Percentiles rank a stretch among this genome's conserved stretches.
These are phyloP conservation scores for Teleogryllus oceanicus DNA, from an alignment of 2,888 invertebrate genomes.

Conservation along the genomic window DNA sequence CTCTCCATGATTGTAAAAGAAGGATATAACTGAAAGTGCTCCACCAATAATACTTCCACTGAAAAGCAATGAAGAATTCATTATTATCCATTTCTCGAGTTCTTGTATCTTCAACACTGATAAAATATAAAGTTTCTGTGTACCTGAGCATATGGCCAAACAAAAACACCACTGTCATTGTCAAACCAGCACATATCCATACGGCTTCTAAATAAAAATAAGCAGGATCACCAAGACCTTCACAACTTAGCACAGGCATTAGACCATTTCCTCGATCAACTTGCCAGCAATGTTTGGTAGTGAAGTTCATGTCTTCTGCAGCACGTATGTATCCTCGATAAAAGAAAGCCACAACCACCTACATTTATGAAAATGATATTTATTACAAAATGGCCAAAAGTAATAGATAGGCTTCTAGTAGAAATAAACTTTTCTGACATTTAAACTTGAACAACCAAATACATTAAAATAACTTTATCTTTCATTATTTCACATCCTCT, in stretches of 20 bases:
- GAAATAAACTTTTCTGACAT: too few species aligned
- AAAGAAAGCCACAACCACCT: constrained; percentile 50
- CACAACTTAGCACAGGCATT: constrained; percentile 66
- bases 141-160: constrained; percentile 66
- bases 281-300: constrained; percentile 52
- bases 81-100: not conserved
- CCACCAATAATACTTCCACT: constrained; percentile 73
- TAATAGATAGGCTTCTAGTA: too few species aligned
- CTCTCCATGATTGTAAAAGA: constrained; percentile 79
- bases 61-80: constrained; percentile 37
- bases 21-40: constrained; percentile 64
- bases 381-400: too few species aligned
- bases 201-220: constrained; percentile 78
- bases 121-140: constrained; percentile 31
- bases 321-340: constrained; percentile 52
- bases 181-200: constrained; percentile 71
- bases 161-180: constrained; percentile 63
- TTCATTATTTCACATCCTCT: too few species aligned
- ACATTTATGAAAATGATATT: constrained; percentile 26
- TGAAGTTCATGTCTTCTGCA: constrained; percentile 46
- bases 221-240: constrained; percentile 74
- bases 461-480: too few species aligned
- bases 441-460: too few species aligned
- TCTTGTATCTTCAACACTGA: not conserved
- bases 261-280: constrained; percentile 62